A percentile compares a stretch with the other conserved stretches of the same genome.
Conservation (phyloP, 2,113 vertebrate genomes). For the Peromyscus maniculatus region DNA sequence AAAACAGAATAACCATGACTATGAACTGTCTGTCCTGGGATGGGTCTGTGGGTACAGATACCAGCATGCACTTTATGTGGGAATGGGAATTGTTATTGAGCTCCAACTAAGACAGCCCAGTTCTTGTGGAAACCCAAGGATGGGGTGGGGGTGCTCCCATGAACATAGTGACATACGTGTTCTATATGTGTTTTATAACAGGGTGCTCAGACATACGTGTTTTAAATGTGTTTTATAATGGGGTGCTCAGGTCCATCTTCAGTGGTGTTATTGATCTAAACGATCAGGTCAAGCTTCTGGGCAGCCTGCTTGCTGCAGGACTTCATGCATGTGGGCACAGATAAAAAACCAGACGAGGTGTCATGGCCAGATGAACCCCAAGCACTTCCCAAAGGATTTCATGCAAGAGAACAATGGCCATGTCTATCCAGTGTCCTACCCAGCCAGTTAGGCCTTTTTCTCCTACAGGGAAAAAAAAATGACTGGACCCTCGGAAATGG, state of each 20-base stretch:
- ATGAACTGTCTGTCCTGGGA: background rate
- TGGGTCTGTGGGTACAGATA: background rate
- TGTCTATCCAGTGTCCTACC: background rate
- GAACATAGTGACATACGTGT: fast-evolving
- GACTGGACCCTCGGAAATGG: background rate
- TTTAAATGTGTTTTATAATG: fast-evolving
- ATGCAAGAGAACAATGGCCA: background rate
- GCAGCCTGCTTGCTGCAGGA: background rate
- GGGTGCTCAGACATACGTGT: background rate
- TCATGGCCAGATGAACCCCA: background rate
- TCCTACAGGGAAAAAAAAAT: background rate
- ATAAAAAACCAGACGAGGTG: background rate
- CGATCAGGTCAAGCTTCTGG: background rate
- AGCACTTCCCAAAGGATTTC: background rate
- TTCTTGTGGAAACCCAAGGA: background rate
- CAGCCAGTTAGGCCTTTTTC: background rate
- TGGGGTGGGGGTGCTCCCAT: background rate
- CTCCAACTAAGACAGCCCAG: background rate
- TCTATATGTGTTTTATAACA: fast-evolving
- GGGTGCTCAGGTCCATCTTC: background rate
- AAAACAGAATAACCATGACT: background rate
- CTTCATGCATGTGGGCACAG: background rate
- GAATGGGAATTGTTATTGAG: background rate
- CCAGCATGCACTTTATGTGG: background rate
- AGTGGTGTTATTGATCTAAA: background rate